A percentile compares a stretch with the other conserved stretches of the same genome.
Evolutionary conservation across 2,797 vertebrate genomes (phyloP).

Genomic region (Euthynnus affinis): DNA sequence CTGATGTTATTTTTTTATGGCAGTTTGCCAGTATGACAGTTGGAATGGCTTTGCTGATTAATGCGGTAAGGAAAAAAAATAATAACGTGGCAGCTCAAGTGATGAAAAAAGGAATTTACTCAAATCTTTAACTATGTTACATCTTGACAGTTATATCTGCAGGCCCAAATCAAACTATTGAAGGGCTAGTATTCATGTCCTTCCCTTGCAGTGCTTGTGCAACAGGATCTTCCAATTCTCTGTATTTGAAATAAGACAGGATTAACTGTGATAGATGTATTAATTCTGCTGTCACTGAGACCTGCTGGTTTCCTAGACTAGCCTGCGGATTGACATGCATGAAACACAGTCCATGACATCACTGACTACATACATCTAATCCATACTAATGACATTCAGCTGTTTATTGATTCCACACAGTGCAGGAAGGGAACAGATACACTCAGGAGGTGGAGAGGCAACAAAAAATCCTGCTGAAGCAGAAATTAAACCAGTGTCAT

Average conservation of each 20-base stretch:
- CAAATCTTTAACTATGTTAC: neutral
- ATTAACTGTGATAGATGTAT: conserved; percentile 18
- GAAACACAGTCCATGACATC: conserved; percentile 57
- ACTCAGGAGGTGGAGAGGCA: neutral
- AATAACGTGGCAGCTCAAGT: no score
- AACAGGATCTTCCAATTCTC: neutral
- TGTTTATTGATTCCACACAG: conserved; percentile 30
- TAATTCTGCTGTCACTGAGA: conserved; percentile 34
- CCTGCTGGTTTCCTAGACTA: conserved; percentile 2
- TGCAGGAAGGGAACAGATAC: neutral
- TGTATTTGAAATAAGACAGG: neutral
- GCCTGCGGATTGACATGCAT: conserved; percentile 37
- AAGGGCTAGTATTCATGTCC: neutral
- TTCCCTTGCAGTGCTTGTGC: neutral
- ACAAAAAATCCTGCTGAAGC: neutral
- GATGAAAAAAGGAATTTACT: neutral
- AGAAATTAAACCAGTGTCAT: neutral
- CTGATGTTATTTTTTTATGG: no score
- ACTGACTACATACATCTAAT: conserved; percentile 42
- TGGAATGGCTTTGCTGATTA: no score
- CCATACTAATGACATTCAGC: conserved; percentile 56
- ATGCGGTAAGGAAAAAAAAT: no score
- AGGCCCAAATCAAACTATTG: neutral
- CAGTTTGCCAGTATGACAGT: no score
- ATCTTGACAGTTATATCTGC: neutral